phyloP scores from a whole-genome alignment of 2,888 invertebrate genomes.

The Spilarctia lutea region DNA sequence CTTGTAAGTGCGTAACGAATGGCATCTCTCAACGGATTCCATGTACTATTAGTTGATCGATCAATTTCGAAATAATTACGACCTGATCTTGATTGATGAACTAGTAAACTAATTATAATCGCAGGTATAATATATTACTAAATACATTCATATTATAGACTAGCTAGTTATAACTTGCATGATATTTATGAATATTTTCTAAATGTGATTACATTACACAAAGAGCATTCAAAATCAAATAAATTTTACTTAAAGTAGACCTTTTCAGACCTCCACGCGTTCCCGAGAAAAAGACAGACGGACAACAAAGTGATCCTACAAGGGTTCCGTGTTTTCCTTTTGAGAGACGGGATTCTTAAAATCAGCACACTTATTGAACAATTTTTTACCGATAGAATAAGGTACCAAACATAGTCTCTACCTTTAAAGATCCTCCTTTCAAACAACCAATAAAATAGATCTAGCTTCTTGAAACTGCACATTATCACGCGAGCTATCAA shows the following conservation, averaged over 20 bases:
- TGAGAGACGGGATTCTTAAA: too few relatives aligned
- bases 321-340: too few relatives aligned
- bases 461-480: background rate
- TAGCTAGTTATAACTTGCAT: background rate
- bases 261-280: too few relatives aligned
- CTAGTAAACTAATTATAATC: background rate
- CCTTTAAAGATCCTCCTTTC: background rate
- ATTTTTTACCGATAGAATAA: background rate
- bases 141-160: background rate
- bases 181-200: too few relatives aligned
- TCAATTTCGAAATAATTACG: slow-evolving; percentile 9
- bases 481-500: background rate
- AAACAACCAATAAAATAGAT: background rate
- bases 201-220: too few relatives aligned
- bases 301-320: too few relatives aligned
- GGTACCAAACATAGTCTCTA: background rate
- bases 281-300: too few relatives aligned
- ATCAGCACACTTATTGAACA: background rate
- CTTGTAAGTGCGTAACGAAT: slow-evolving; percentile 3
- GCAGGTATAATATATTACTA: background rate
- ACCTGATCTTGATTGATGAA: slow-evolving; percentile 5
- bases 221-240: too few relatives aligned
- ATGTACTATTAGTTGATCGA: background rate
- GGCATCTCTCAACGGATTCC: background rate
- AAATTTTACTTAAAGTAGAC: too few relatives aligned